These are phyloP conservation scores for Pheosia gnoma DNA, from an alignment of 2,888 invertebrate species.

Conservation along the genomic window DNA sequence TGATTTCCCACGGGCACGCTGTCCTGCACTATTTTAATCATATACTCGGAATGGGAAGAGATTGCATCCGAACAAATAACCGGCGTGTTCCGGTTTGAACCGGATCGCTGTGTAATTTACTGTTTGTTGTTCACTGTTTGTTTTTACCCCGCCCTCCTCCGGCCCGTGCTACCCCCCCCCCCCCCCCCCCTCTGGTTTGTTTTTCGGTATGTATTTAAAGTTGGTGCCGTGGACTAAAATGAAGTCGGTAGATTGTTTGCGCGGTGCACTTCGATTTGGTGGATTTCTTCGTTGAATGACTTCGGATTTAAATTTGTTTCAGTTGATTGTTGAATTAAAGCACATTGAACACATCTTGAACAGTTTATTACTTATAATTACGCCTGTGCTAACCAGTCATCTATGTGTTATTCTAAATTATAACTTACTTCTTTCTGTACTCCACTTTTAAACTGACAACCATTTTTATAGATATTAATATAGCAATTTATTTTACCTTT, in stretches of 20 bases:
- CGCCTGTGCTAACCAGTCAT: too few species aligned
- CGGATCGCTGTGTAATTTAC: slow-evolving; percentile 74
- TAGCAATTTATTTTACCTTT: too few species aligned
- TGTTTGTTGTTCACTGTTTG: slow-evolving; percentile 64
- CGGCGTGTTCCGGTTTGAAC: slow-evolving; percentile 52
- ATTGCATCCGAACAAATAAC: slow-evolving; percentile 80
- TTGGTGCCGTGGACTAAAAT: slow-evolving; percentile 46
- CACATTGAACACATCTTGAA: too few species aligned
- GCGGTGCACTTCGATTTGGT: slow-evolving; percentile 30
- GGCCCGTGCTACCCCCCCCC: slow-evolving; percentile 14
- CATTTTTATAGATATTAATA: too few species aligned
- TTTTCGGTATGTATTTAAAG: slow-evolving; percentile 60
- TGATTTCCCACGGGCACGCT: slow-evolving; percentile 80
- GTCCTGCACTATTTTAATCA: slow-evolving; percentile 81
- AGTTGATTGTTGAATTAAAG: neutral
- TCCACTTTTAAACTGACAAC: neutral
- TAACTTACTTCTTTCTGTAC: neutral
- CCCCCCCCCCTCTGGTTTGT: slow-evolving; percentile 49
- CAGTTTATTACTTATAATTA: too few species aligned
- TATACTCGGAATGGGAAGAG: slow-evolving; percentile 72
- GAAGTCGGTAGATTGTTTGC: slow-evolving; percentile 32
- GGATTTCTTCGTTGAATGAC: slow-evolving; percentile 27
- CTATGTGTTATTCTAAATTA: too few species aligned
- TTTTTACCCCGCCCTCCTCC: slow-evolving; percentile 27
- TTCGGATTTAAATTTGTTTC: slow-evolving; percentile 7